Evolutionary conservation across 2,113 vertebrate species (phyloP).

Genomic region (Rhipidura dahli): DNA sequence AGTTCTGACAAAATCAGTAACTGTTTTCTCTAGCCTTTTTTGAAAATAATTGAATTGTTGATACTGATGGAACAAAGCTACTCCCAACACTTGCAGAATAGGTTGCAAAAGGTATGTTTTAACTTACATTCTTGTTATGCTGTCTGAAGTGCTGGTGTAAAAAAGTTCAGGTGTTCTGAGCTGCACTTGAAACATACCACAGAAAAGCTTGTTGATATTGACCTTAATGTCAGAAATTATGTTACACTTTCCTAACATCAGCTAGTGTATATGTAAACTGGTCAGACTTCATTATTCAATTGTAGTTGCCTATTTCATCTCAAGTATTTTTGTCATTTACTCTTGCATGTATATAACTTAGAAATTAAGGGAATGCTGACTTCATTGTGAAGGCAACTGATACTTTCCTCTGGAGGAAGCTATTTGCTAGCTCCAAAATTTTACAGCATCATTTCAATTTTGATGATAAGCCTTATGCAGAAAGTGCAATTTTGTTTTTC

Average conservation of each 20-base stretch:
- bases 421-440: not conserved
- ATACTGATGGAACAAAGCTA: not conserved
- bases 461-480: not conserved
- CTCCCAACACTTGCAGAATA: not conserved
- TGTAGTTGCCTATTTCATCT: not conserved
- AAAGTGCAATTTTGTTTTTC: not conserved
- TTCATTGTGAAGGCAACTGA: not conserved
- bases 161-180: not conserved
- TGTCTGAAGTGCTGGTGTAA: not conserved
- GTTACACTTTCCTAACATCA: not conserved
- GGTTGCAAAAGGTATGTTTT: not conserved
- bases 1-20: not conserved
- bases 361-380: not conserved
- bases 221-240: not conserved
- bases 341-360: not conserved
- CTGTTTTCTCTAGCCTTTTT: not conserved
- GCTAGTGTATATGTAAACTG: not conserved
- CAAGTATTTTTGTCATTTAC: not conserved
- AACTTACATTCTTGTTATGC: not conserved
- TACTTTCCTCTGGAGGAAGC: not conserved
- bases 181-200: not conserved
- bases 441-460: not conserved
- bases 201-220: not conserved
- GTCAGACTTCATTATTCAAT: not conserved
- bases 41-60: not conserved